phyloP scores from a whole-genome alignment of 2,113 vertebrate genomes.

The Paedocypris sp. region DNA sequence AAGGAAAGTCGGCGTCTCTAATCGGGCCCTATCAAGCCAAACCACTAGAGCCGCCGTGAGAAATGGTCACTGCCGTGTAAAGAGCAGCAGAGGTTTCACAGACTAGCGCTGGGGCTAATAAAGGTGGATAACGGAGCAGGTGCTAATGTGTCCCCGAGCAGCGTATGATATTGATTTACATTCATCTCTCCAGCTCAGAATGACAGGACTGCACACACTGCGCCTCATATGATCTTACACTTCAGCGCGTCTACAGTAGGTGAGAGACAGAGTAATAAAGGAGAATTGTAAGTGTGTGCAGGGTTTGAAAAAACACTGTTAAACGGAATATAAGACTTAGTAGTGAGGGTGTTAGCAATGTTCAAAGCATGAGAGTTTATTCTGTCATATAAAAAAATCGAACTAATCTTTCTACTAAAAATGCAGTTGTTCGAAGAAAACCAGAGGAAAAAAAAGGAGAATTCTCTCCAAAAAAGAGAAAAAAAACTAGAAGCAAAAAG shows the following conservation, averaged over 20 bases:
- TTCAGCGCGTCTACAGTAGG: slow-evolving; percentile 29
- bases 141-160: slow-evolving; percentile 37
- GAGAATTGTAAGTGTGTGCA: neutral
- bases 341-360: too few relatives aligned
- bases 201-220: slow-evolving; percentile 36
- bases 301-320: too few relatives aligned
- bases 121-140: slow-evolving; percentile 26
- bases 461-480: too few relatives aligned
- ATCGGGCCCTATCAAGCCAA: slow-evolving; percentile 2
- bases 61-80: neutral
- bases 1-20: slow-evolving; percentile 5
- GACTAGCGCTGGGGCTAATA: slow-evolving; percentile 15
- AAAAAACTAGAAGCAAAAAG: too few relatives aligned
- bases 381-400: too few relatives aligned
- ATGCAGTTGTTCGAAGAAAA: too few relatives aligned
- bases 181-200: slow-evolving; percentile 37
- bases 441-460: too few relatives aligned
- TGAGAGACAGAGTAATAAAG: slow-evolving; percentile 10
- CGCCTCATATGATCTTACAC: slow-evolving; percentile 1
- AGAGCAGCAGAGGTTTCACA: slow-evolving; percentile 14
- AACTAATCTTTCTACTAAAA: too few relatives aligned
- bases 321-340: too few relatives aligned
- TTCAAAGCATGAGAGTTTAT: too few relatives aligned
- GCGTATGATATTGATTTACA: slow-evolving; percentile 49
- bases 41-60: slow-evolving; percentile 4